Evolutionary conservation across 2,888 invertebrate species (phyloP).

Genomic region (Diachrysia chrysitis): DNA sequence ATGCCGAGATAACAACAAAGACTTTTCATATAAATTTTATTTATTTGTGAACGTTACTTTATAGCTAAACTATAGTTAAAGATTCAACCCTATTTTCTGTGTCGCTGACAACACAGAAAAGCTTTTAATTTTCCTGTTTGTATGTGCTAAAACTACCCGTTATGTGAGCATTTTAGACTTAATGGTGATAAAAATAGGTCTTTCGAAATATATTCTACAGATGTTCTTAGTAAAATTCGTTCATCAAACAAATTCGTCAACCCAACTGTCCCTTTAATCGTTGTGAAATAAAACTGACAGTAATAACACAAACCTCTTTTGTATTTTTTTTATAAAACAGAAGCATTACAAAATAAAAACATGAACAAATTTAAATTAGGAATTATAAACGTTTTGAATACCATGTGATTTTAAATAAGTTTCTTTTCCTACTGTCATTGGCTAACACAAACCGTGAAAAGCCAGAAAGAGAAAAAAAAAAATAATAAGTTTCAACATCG

Average conservation of each 20-base stretch:
- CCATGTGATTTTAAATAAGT: not conserved
- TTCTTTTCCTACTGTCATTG: too few relatives aligned
- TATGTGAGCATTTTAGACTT: slow-evolving; percentile 27
- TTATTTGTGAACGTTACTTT: slow-evolving; percentile 24
- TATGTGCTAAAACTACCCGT: slow-evolving; percentile 44
- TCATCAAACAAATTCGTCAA: slow-evolving; percentile 20
- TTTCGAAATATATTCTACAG: slow-evolving; percentile 31
- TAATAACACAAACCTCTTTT: not conserved
- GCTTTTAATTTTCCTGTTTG: slow-evolving; percentile 60
- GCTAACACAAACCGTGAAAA: too few relatives aligned
- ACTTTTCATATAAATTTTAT: not conserved
- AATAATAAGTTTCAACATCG: slow-evolving; percentile 9
- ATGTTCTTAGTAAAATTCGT: slow-evolving; percentile 4
- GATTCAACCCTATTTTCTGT: slow-evolving; percentile 20
- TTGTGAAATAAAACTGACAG: not conserved
- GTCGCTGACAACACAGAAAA: slow-evolving; percentile 48
- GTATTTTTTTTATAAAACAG: not conserved
- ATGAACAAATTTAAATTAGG: not conserved
- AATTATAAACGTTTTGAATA: slow-evolving; percentile 5
- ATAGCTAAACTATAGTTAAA: slow-evolving; percentile 30
- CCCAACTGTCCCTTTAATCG: not conserved
- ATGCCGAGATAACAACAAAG: not conserved
- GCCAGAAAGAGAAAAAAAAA: too few relatives aligned
- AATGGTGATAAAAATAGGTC: slow-evolving; percentile 41
- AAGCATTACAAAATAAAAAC: not conserved